Evolutionary conservation across 2,113 vertebrate genomes (phyloP), one percentile per base, ranked within the genome.

Genomic region (Pheucticus melanocephalus): DNA sequence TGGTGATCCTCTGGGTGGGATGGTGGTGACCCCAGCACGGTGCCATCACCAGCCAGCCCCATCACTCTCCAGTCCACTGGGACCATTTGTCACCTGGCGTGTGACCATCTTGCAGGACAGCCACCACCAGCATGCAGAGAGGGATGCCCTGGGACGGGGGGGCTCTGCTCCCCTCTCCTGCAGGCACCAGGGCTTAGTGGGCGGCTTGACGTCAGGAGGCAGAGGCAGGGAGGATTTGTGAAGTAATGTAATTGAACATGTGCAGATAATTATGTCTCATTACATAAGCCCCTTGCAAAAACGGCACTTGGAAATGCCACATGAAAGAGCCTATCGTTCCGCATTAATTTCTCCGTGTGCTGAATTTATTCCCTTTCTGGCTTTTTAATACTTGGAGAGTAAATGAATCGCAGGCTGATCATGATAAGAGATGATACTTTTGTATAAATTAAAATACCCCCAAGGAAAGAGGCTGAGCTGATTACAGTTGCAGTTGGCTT

Each of bases 211-310:
- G 28, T 97, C 97, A 95, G 82, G 88, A 82, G 79, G 86, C 83
- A 92, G 91, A 85, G 87, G 95, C 97, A 97, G 95, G 94, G 97
- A 92, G 95, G 95, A 88, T 97, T 97, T 97, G 95, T 97, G 97
- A 94, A 96, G 92, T 92, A 94, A 92, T 97, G 90, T 92, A 97
- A 96, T 97, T 96, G 93, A 96, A 98, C 98, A 97, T 97, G 91
- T 98, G 98, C 94, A 96, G 98, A 97, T 95, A 94, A 95, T 98
- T 97, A 97, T 89, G 90, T 97, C 97, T 97, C 97, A 95, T 97
- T 96, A 92, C 95, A 95, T 97, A 95, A 97, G 94, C 86, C 96
- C 56, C 3, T 96, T 87, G 85, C 97, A 92, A 96, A 95, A 96
- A 85, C 70, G 16, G 82, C 45, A 4, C 96, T 97, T 92, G 88